Conservation (phyloP, 2,888 invertebrate species). For the Litoditis marina region DNA sequence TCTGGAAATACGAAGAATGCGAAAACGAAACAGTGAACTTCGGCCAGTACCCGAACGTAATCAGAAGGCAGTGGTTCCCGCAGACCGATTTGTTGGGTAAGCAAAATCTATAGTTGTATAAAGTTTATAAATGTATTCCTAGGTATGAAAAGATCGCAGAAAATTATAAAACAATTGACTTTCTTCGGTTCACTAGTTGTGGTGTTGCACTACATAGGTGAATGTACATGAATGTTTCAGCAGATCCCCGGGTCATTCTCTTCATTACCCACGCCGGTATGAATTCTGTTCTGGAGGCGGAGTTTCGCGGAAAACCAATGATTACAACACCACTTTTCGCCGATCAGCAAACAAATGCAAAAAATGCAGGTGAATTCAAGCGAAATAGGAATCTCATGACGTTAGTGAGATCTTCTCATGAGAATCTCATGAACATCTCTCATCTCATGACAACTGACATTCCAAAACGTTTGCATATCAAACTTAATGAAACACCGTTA, state of each 20-base stretch:
- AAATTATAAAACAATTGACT: no score
- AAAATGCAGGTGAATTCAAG: conserved; percentile 1
- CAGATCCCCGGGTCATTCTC: background rate
- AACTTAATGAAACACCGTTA: no score
- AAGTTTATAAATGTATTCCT: no score
- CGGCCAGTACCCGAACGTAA: conserved; percentile 3
- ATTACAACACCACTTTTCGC: conserved; percentile 12
- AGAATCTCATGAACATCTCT: no score
- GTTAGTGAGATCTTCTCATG: no score
- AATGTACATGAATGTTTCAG: no score
- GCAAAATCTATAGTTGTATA: background rate
- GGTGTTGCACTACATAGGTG: background rate
- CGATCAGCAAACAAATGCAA: conserved; percentile 13
- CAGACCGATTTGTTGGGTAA: conserved; percentile 14
- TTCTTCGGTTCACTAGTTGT: background rate
- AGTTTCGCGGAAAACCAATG: conserved; percentile 12
- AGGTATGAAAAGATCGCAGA: no score
- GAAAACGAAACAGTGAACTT: conserved; percentile 11
- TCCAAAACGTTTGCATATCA: no score
- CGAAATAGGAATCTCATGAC: no score
- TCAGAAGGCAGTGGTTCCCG: conserved; percentile 9
- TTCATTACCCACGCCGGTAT: conserved; percentile 16
- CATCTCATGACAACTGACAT: no score
- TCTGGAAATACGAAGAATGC: conserved; percentile 14
- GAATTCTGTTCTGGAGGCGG: conserved; percentile 10